A percentile compares a stretch with the other conserved stretches of the same genome.
Conservation (phyloP, 1,140 invertebrate species). For the Linepithema humile region DNA sequence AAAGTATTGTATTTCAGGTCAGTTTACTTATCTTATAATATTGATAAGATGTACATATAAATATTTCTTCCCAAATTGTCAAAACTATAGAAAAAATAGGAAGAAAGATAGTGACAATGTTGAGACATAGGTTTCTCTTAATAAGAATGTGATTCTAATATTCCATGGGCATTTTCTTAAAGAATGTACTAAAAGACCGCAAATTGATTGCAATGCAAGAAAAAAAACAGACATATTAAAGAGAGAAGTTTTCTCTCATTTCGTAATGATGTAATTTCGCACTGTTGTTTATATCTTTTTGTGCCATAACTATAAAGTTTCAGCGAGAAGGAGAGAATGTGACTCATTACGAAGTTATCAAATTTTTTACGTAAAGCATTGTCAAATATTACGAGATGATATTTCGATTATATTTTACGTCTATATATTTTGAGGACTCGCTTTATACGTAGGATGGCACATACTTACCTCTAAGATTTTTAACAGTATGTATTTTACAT, state of each 20-base stretch:
- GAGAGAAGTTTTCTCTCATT: conserved; percentile 35
- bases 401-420: too few species aligned
- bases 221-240: background rate
- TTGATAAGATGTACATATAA: conserved; percentile 12
- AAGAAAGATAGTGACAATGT: background rate
- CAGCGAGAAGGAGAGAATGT: too few species aligned
- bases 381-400: too few species aligned
- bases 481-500: conserved; percentile 8
- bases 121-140: conserved; percentile 38
- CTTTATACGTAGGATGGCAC: too few species aligned
- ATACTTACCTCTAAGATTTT: too few species aligned
- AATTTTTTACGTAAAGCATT: too few species aligned
- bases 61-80: background rate
- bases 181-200: conserved; percentile 6
- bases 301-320: too few species aligned
- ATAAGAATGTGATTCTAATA: conserved; percentile 64
- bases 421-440: too few species aligned
- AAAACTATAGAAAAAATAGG: too few species aligned
- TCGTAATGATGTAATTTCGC: conserved; percentile 46
- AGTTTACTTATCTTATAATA: conserved; percentile 6
- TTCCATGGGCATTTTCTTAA: conserved; percentile 59
- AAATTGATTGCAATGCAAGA: background rate
- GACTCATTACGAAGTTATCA: too few species aligned
- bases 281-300: conserved; percentile 62
- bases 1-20: background rate